Evolutionary conservation across 2,113 vertebrate species (phyloP).

Genomic region (Thunnus maccoyii): DNA sequence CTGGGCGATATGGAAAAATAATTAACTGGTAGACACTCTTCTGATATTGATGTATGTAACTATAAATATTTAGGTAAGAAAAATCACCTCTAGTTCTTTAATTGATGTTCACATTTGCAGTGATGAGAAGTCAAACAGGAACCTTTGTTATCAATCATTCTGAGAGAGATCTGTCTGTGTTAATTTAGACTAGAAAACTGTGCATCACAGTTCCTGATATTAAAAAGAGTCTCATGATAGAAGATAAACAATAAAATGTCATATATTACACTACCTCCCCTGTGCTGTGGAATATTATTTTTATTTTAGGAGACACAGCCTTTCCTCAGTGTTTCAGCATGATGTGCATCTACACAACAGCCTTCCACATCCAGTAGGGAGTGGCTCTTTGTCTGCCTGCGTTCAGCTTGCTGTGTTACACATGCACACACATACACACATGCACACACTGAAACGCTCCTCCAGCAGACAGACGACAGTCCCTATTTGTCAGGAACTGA

Average conservation of each 20-base stretch:
- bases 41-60: background rate
- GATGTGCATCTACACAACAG: slow-evolving; percentile 38
- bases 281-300: slow-evolving; percentile 41
- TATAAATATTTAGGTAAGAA: background rate
- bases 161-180: slow-evolving; percentile 18
- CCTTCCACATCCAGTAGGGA: slow-evolving; percentile 54
- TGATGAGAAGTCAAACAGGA: slow-evolving; percentile 14
- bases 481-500: slow-evolving; percentile 52
- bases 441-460: slow-evolving; percentile 28
- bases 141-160: slow-evolving; percentile 28
- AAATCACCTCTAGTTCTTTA: background rate
- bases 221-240: slow-evolving; percentile 48
- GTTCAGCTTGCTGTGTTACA: slow-evolving; percentile 26
- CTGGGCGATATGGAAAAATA: background rate
- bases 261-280: slow-evolving; percentile 64
- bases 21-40: background rate
- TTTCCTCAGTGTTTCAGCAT: slow-evolving; percentile 30
- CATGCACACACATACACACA: slow-evolving; percentile 29
- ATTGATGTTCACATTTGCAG: background rate
- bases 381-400: slow-evolving; percentile 70
- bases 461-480: slow-evolving; percentile 46
- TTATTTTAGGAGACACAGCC: slow-evolving; percentile 33
- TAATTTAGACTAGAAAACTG: slow-evolving; percentile 32
- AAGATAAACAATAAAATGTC: slow-evolving; percentile 55
- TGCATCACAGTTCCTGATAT: slow-evolving; percentile 47